Evolutionary conservation across 2,888 invertebrate species (phyloP), one percentile per base, ranked within the genome.

Genomic region (Lottia gigantea): DNA sequence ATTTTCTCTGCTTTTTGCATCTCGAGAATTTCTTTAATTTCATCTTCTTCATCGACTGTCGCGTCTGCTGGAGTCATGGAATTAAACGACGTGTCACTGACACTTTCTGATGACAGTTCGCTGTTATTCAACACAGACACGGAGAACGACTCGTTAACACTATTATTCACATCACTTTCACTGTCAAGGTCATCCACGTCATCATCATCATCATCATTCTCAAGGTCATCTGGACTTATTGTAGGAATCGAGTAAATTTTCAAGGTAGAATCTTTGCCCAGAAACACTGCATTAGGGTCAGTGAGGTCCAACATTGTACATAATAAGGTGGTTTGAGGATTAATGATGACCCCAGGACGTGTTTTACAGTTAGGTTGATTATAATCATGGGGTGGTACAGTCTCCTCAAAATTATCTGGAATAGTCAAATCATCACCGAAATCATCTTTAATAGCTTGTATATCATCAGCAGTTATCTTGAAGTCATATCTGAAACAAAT

Each of bases 401-500:
- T 96, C 79, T 90, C 91, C 23, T 90, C 90, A 90, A 99, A 99
- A 89, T 93, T 94, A 0, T 92, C 89, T 0, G 95, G 95, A 70
- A 98, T 91, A 64, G 86, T 88, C 66, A 97, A 89, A 81, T 93
- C 90, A 67, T 91, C 90, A 49, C 91, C 90, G 85, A 97, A 93
- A 85, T 93, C 91, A 62, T 90, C 88, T 0, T 90, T 82, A 7
- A 96, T 89, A 23, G 90, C 88, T 23, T 92, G 89, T 76, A 94
- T 92, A 84, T 97, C 96, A 71, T 93, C 92, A 67, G 91, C 89
- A 8, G 93, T 93, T 25, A 95, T 95, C 67, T 91, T 92, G 85
- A 93, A 95, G 76, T 91, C 89, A 90, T 91, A 93, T 82, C 94
- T 94, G 86, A 63, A 90, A 90, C 46, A 63, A 12, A 55, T 40